Evolutionary conservation across 2,797 vertebrate species (phyloP), one percentile per base, ranked within the genome.

Genomic region (Syngnathus acus): DNA sequence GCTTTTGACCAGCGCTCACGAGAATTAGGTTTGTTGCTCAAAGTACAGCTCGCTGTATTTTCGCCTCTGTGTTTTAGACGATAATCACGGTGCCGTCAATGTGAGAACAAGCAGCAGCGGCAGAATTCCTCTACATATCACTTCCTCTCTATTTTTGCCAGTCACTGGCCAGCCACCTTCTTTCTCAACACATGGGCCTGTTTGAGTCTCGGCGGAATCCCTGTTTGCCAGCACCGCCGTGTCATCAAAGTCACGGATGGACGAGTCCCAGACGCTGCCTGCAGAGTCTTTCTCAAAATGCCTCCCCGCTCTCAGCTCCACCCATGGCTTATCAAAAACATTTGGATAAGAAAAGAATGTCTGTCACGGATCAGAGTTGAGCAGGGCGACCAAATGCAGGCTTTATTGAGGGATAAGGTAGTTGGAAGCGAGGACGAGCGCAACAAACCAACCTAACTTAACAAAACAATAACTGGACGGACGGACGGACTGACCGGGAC

Each of bases 261-360:
- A 26, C 69, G 68, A 75, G 76, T 78, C 82, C 83, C 84, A 81
- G 86, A 77, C 76, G 63, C 65, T 32, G 70, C 72, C 68, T 32
- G 26, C 26, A 32, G 26, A 3, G 70, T 81, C 72, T 79, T 80
- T 86, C 87, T 89, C 88, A 82, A 11, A 74, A 70, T 47, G 74
- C 71, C 64, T 19, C 6, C 71, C 62, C 73, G 32, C 32, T 70
- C 67, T 58, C 62, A 65, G 62, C 72, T 72, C 65, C 42, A 51
- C 66, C 26, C 68, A 70, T 59, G 53, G 74, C 80, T 83, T 86
- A 88, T 87, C 86, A 82, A 64, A 78, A 74, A 39, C 71, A 66
- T 80, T 76, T 75, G 87, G 90, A 91, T 90, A 90, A 89, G 78
- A 63, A 66, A 88, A 85, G 89, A 91, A 91, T 91, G 79, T 71